Evolutionary conservation across 2,888 invertebrate species (phyloP).

Genomic region (Drosophila vallismaia): DNA sequence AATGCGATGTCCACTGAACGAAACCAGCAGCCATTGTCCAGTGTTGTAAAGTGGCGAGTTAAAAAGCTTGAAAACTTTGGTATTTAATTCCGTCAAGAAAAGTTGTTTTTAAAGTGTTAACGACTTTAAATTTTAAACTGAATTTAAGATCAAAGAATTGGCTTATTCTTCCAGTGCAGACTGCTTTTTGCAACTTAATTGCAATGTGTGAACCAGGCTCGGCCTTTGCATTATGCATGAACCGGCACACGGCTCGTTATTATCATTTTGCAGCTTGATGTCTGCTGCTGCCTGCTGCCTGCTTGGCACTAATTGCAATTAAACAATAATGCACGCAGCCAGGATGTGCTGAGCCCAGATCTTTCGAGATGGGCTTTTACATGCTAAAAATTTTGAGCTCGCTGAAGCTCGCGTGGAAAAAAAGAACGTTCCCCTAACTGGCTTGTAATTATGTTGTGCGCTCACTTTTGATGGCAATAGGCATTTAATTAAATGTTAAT

Average conservation of each 20-base stretch:
- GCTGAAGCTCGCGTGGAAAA: slow-evolving; percentile 59
- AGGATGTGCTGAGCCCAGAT: background rate
- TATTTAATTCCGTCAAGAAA: no score
- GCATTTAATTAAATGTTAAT: slow-evolving; percentile 79
- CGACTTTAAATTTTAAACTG: background rate
- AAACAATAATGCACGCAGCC: slow-evolving; percentile 66
- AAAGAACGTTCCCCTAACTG: slow-evolving; percentile 51
- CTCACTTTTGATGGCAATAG: slow-evolving; percentile 56
- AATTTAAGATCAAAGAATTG: no score
- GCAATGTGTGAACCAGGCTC: slow-evolving; percentile 57
- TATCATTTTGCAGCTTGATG: slow-evolving; percentile 61
- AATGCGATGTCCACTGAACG: slow-evolving; percentile 42
- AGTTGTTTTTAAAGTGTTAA: no score
- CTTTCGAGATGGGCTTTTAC: background rate
- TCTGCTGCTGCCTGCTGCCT: slow-evolving; percentile 40
- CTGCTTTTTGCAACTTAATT: slow-evolving; percentile 70
- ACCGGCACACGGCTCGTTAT: slow-evolving; percentile 57
- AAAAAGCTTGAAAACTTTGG: no score
- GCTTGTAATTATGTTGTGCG: slow-evolving; percentile 57
- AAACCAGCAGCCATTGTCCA: background rate
- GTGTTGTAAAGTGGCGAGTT: background rate
- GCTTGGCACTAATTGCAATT: slow-evolving; percentile 75
- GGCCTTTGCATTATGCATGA: slow-evolving; percentile 71
- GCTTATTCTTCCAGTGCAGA: slow-evolving; percentile 18
- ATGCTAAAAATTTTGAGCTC: slow-evolving; percentile 36